These are phyloP conservation scores for Hephaestus fuliginosus DNA, from an alignment of 2,797 vertebrate genomes.

Conservation along the genomic window DNA sequence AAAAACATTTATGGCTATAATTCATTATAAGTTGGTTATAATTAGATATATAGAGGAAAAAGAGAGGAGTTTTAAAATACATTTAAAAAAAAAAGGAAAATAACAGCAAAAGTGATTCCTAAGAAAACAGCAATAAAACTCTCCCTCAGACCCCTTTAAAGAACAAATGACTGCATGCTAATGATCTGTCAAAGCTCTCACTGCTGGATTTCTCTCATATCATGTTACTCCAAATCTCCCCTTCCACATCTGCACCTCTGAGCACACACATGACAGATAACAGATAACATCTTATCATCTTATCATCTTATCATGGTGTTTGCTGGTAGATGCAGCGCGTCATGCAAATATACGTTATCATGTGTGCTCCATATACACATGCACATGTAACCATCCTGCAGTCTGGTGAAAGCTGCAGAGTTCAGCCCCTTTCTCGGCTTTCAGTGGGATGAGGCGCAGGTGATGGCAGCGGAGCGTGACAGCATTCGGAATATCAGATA, in stretches of 20 bases:
- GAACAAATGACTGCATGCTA: conserved; percentile 11
- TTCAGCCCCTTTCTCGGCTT: conserved; percentile 43
- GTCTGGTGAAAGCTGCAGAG: conserved; percentile 32
- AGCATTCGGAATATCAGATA: conserved; percentile 58
- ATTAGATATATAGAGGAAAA: not conserved
- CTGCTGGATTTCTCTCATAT: conserved; percentile 29
- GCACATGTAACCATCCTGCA: conserved; percentile 14
- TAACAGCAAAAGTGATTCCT: not conserved
- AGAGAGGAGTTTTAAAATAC: too few species aligned
- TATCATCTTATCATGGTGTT: too few species aligned
- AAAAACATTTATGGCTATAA: not conserved
- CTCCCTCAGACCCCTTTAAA: not conserved
- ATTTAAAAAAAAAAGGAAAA: not conserved
- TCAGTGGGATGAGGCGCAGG: conserved; percentile 56
- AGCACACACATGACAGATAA: not conserved
- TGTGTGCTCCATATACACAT: not conserved
- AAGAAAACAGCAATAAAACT: not conserved
- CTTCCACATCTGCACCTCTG: conserved; percentile 30
- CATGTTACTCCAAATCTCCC: conserved; percentile 1
- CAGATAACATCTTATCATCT: not conserved
- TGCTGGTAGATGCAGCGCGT: not conserved
- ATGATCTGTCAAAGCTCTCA: not conserved
- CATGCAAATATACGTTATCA: not conserved
- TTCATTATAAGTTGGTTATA: not conserved
- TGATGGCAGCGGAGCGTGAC: conserved; percentile 55